Evolutionary conservation across 2,888 invertebrate species (phyloP).

Genomic region (Andrena praecox): DNA sequence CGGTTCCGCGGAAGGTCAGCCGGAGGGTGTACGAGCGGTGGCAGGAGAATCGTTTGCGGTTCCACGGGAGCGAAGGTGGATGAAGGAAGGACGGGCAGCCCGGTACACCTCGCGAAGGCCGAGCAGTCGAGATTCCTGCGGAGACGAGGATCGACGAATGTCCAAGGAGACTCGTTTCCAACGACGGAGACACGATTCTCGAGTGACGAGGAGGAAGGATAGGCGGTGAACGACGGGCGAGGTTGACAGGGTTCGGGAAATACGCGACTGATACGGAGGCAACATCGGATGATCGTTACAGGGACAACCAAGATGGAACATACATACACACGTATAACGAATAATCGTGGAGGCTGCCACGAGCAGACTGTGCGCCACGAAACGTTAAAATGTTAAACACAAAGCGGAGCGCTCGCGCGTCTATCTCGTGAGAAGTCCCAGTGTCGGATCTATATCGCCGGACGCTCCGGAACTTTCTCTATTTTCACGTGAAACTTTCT

Average conservation of each 20-base stretch:
- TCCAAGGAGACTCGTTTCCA: neutral
- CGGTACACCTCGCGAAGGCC: neutral
- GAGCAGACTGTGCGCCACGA: conserved; percentile 1
- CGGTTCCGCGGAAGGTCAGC: neutral
- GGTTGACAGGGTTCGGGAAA: conserved; percentile 18
- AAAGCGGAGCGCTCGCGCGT: neutral
- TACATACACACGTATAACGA: conserved; percentile 2
- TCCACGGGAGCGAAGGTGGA: neutral
- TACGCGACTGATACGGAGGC: conserved; percentile 35
- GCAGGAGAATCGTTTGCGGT: neutral
- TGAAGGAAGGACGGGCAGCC: neutral
- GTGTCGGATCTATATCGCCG: conserved; percentile 26
- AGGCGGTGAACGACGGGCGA: neutral
- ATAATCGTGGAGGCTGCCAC: conserved; percentile 32
- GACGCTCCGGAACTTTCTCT: conserved; percentile 36
- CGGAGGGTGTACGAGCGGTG: neutral
- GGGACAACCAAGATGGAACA: conserved; percentile 37
- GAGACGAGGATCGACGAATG: conserved; percentile 3
- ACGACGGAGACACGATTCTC: neutral
- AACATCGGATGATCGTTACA: conserved; percentile 59
- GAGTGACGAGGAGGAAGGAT: neutral
- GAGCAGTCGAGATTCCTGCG: neutral
- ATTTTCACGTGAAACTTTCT: conserved; percentile 44
- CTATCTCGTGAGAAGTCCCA: conserved; percentile 16
- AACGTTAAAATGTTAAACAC: conserved; percentile 1